Base-by-base conservation (phyloP, 2,797 vertebrate genomes). In the Florisuga fusca region DNA sequence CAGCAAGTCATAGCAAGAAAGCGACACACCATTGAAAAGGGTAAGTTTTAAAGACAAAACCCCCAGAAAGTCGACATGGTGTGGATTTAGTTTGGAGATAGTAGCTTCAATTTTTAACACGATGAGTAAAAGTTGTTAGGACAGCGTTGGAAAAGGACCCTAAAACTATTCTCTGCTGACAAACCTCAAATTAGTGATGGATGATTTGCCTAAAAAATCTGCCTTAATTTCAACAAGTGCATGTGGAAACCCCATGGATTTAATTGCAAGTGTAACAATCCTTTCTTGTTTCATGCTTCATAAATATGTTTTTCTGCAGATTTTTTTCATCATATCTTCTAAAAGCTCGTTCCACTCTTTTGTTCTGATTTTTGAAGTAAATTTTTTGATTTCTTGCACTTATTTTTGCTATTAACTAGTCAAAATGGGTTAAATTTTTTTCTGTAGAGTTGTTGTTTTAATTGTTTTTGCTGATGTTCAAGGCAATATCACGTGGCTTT, bases 1-100 rank as follows among this genome's bases (percentile, higher is more conserved):
- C 76, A 51, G 36, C 29, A 80, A 71, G 31, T 27, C 64, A 57
- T 43, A 5, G 15, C 54, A 63, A 68, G 50, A 64, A 83, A 55
- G 41, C n/a, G 67, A 76, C 12, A 27, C 31, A 59, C 9, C 68
- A 63, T 19, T 43, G 26, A 36, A 80, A 89, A 46, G 5, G 16
- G 4, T 55, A 91, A 66, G 51, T 79, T 82, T 73, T 62, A 38
- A 84, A 90, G 31, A 67, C 21, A 83, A 67, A 79, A 14, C 14
- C 21, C 51, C 27, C 22, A 15, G 0, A 25, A 86, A 80, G 2
- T 12, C 21, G 29, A 55, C 23, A 58, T 0, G 0, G 6, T 3
- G 1, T 64, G 54, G 27, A 5, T 45, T 64, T 31, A 54, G 36
- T 64, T 53, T 43, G 34, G 59, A 73, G 29, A 67, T 8, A 33